Evolutionary conservation across 2,113 vertebrate species (phyloP), one percentile per base, ranked within the genome.

Genomic region (Spea multiplicata): DNA sequence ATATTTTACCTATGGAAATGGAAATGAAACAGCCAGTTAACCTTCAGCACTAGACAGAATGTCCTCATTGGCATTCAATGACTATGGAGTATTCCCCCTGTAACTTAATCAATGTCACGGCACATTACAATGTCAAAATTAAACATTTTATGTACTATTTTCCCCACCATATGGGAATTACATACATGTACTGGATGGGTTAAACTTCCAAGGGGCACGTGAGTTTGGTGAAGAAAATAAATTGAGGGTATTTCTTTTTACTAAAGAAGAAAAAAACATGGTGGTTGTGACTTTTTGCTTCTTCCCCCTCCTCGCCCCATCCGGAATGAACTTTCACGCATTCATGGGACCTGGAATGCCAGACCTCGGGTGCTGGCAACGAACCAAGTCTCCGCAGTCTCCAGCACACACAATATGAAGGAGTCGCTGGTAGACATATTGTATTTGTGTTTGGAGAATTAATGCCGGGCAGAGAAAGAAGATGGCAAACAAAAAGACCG

Each of bases 351-450:
- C 47, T 57, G 45, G 65, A 76, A 30, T 68, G 66, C 74, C 74
- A 77, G 44, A 70, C 57, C 53, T 77, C 16, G 30, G 6, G 50
- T 48, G 12, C 16, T 77, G 75, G 75, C 75, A 77, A 44, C 14
- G 45, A 71, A 57, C 69, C 66, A 77, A 61, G 44, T 59, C 46
- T 77, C 55, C 62, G 46, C 45, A 44, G 53, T 66, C 44, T 61
- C 52, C 53, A 62, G 66, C 44, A 46, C 46, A 61, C 45, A 62
- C 16, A 47, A 44, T 62, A 59, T 59, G 70, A 77, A 77, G 17
- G 53, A 61, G 7, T 76, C 66, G 44, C 53, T 69, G 74, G 74
- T 69, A 69, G 74, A 57, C 74, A 76, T 76, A 76, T 76, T 76
- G 74, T 69, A 76, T 76, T 76, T 55, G 57, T 76, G 52, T 76